A percentile compares a stretch with the other conserved stretches of the same genome.
phyloP scores from a whole-genome alignment of 2,888 invertebrate genomes.

The Pyrochroa serraticornis region DNA sequence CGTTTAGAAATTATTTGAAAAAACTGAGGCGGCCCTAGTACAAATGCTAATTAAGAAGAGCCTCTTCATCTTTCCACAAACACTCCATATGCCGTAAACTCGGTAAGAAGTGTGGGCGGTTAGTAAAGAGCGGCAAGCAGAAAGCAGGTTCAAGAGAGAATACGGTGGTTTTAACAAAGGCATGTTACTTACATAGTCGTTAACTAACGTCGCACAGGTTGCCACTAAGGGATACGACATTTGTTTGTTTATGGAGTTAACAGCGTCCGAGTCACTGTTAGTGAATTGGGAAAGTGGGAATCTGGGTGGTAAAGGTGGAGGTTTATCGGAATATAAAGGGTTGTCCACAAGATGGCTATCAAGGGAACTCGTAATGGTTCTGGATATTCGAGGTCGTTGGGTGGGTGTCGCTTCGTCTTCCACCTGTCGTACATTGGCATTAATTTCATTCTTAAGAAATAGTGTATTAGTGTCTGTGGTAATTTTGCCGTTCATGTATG shows the following conservation, averaged over 20 bases:
- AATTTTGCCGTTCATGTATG: slow-evolving; percentile 47
- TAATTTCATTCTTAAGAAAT: slow-evolving; percentile 47
- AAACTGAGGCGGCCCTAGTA: too few relatives aligned
- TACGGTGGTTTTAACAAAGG: slow-evolving; percentile 2
- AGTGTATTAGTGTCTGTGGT: slow-evolving; percentile 38
- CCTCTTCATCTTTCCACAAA: too few relatives aligned
- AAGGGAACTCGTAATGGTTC: slow-evolving; percentile 12
- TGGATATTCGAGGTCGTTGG: slow-evolving; percentile 11
- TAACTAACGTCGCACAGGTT: slow-evolving; percentile 59
- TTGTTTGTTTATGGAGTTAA: slow-evolving; percentile 69
- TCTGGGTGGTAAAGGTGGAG: slow-evolving; percentile 68
- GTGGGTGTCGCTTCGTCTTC: slow-evolving; percentile 4
- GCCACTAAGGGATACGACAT: slow-evolving; percentile 70
- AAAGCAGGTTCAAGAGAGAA: slow-evolving; percentile 3
- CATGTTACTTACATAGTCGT: slow-evolving; percentile 60
- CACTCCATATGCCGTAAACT: too few relatives aligned
- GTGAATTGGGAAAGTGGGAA: slow-evolving; percentile 51
- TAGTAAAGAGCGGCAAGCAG: background rate
- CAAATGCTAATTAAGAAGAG: too few relatives aligned
- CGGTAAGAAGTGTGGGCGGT: too few relatives aligned
- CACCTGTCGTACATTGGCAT: slow-evolving; percentile 41
- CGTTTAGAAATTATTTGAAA: too few relatives aligned
- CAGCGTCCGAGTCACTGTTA: slow-evolving; percentile 57
- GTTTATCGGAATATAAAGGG: slow-evolving; percentile 46
- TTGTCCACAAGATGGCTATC: slow-evolving; percentile 25